Percentiles rank a stretch among this genome's conserved stretches.
Conservation (phyloP, 2,888 invertebrate genomes). For the Agrochola lota region DNA sequence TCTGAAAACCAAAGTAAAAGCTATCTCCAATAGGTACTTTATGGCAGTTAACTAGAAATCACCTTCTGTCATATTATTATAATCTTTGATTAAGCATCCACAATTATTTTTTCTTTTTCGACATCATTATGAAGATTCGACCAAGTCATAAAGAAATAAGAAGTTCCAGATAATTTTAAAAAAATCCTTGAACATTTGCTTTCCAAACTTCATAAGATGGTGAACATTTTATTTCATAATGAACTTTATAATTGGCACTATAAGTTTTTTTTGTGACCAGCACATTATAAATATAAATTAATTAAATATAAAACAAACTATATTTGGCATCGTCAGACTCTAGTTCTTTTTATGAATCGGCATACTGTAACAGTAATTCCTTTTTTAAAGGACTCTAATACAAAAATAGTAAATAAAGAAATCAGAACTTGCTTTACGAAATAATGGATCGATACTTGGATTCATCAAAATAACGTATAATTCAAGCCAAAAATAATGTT, state of each 20-base stretch:
- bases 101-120: slow-evolving; percentile 26
- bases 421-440: not conserved
- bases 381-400: slow-evolving; percentile 35
- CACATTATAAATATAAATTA: slow-evolving; percentile 69
- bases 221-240: slow-evolving; percentile 56
- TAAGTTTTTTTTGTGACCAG: slow-evolving; percentile 78
- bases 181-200: not conserved
- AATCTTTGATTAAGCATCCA: slow-evolving; percentile 45
- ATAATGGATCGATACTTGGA: not conserved
- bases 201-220: slow-evolving; percentile 76
- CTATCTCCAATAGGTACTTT: not conserved
- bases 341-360: slow-evolving; percentile 26
- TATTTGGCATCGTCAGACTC: slow-evolving; percentile 54
- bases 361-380: not conserved
- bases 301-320: slow-evolving; percentile 40
- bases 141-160: slow-evolving; percentile 27
- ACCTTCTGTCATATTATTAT: slow-evolving; percentile 23
- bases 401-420: not conserved
- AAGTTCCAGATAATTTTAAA: not conserved
- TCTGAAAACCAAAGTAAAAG: not conserved
- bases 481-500: slow-evolving; percentile 11
- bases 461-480: not conserved
- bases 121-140: slow-evolving; percentile 33
- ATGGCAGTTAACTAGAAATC: slow-evolving; percentile 9
- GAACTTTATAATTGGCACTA: slow-evolving; percentile 77